These are phyloP conservation scores for Taxidea taxus DNA, from an alignment of 2,113 vertebrate species.

Conservation along the genomic window DNA sequence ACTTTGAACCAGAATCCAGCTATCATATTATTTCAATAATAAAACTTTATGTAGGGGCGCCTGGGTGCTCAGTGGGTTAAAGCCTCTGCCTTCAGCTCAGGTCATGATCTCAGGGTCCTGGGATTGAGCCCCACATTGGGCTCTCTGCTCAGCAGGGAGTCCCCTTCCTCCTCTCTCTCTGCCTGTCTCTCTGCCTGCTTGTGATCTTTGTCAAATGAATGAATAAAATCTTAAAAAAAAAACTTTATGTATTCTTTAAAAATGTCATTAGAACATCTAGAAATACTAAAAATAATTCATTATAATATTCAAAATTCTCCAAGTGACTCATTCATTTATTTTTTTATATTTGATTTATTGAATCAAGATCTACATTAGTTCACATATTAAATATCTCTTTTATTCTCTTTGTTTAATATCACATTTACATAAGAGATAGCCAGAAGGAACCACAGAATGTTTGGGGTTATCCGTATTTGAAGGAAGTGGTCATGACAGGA, in stretches of 20 bases:
- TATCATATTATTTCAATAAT: background rate
- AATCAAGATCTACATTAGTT: background rate
- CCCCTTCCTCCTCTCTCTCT: no score
- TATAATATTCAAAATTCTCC: background rate
- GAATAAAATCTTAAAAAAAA: no score
- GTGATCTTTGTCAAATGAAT: no score
- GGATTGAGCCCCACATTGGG: no score
- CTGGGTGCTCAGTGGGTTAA: no score
- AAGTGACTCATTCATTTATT: background rate
- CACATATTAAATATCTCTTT: background rate
- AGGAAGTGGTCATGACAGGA: background rate
- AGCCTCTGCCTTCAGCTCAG: no score
- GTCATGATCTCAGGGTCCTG: no score
- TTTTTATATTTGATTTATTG: background rate
- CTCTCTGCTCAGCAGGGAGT: no score
- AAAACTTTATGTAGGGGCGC: background rate
- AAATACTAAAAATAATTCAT: background rate
- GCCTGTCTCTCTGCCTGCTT: no score
- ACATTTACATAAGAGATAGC: background rate
- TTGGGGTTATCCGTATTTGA: background rate
- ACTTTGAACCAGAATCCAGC: background rate
- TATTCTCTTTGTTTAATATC: background rate
- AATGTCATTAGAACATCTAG: background rate
- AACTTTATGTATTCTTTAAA: background rate
- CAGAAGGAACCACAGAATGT: background rate